Evolutionary conservation across 1,140 invertebrate genomes (phyloP), one percentile per base, ranked within the genome.

Genomic region (Psix sp.): DNA sequence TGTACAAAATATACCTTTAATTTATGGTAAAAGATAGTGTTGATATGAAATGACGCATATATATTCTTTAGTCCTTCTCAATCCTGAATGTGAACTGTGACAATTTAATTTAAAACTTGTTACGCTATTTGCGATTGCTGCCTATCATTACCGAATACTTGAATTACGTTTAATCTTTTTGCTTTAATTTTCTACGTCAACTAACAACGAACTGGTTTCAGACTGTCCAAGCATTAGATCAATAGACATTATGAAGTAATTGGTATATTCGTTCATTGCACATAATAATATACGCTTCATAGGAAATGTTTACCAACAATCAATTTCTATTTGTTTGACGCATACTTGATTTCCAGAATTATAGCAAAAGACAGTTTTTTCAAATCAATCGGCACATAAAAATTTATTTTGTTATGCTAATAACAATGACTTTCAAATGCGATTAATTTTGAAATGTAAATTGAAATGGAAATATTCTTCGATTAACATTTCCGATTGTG

Each of bases 201-300:
- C 82, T 81, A 74, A 82, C 80, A 75, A 66, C 71, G 78, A 84
- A 85, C 84, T 84, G 81, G 81, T 84, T 85, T 71, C 78, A 80
- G 81, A 78, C 62, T 80, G 81, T 84, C 84, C 81, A 84, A 83
- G 79, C 84, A 80, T 83, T 83, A 68, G 77, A 82, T 82, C 76
- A 76, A 77, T 73, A 75, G 59, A 63, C 68, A 46, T 45, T 56
- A 38, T 36, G 39, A 45, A 45, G 33, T 46, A 63, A 48, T 46
- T 35, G 62, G 57, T 78, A 73, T 67, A 62, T 78, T 79, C 73
- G 71, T 77, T 78, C 67, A 68, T 76, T 59, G 39, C 42, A 39
- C 60, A 36, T 57, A 59, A 65, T 49, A 71, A 77, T 77, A 20
- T 13, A 36, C 33, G 6, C 5, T n/a, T 33, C 18, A 40, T 63